Conservation (phyloP, 1,140 invertebrate species). For the Temnothorax longispinosus region DNA sequence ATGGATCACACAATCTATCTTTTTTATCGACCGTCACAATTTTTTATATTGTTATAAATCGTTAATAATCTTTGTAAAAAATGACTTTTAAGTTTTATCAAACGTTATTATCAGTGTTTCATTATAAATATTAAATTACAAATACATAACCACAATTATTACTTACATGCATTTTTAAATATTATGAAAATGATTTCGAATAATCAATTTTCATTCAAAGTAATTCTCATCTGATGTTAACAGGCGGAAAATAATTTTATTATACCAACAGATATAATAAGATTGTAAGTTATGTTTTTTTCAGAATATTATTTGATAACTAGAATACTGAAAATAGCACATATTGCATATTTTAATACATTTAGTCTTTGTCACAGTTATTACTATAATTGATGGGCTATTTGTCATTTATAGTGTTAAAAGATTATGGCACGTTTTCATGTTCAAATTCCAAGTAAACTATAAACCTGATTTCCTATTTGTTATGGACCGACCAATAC, state of each 20-base stretch:
- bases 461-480: not conserved
- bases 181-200: not conserved
- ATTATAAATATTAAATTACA: constrained; percentile 11
- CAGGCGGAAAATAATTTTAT: not conserved
- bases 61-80: not conserved
- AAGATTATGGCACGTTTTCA: not conserved
- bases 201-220: not conserved
- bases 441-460: not conserved
- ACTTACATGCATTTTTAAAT: not conserved
- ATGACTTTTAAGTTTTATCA: not conserved
- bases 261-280: not conserved
- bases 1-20: not conserved
- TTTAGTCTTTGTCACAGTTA: not conserved
- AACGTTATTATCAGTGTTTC: not conserved
- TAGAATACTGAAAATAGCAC: not conserved
- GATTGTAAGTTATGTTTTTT: not conserved
- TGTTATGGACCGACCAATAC: not conserved
- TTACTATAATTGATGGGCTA: not conserved
- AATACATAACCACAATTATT: not conserved
- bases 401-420: not conserved
- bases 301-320: constrained; percentile 2
- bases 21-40: constrained; percentile 33
- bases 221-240: not conserved
- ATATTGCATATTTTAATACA: not conserved
- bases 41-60: not conserved